Conservation (phyloP, 2,113 vertebrate genomes). For the Cyprinus carpio region DNA sequence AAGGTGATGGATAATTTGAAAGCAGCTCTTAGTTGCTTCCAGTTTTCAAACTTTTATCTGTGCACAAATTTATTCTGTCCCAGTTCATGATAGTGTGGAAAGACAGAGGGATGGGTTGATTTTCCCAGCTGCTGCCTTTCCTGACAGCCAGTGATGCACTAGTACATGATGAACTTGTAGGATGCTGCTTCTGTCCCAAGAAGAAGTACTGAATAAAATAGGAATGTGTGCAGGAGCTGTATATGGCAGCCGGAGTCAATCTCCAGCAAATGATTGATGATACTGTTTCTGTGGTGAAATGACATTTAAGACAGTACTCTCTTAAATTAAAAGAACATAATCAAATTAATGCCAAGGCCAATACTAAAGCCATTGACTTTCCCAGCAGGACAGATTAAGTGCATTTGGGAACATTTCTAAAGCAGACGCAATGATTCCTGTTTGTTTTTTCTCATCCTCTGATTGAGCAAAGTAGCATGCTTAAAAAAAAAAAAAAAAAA, state of each 20-base stretch:
- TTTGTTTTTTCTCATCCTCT: not conserved
- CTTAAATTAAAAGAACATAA: conserved; percentile 38
- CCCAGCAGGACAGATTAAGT: conserved; percentile 39
- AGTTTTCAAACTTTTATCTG: not conserved
- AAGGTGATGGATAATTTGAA: not conserved
- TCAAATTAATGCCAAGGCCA: conserved; percentile 49
- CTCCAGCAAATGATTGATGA: conserved; percentile 47
- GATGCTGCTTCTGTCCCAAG: not conserved
- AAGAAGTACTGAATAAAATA: not conserved
- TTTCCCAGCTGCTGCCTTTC: not conserved
- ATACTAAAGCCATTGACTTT: conserved; percentile 2
- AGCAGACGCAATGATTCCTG: not conserved
- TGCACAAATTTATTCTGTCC: conserved; percentile 7
- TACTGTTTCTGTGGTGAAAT: conserved; percentile 38
- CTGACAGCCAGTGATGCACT: conserved; percentile 1
- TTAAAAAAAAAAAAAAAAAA: not conserved
- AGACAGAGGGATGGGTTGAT: not conserved
- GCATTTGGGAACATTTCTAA: not conserved
- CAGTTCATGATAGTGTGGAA: conserved; percentile 18
- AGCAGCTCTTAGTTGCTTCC: not conserved
- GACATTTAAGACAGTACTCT: conserved; percentile 33
- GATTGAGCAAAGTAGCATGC: not conserved
- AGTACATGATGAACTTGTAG: not conserved
- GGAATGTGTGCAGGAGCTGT: not conserved
- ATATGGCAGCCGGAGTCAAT: not conserved